Base-by-base conservation (phyloP, 2,888 invertebrate species). In the Xylocampa areola region DNA sequence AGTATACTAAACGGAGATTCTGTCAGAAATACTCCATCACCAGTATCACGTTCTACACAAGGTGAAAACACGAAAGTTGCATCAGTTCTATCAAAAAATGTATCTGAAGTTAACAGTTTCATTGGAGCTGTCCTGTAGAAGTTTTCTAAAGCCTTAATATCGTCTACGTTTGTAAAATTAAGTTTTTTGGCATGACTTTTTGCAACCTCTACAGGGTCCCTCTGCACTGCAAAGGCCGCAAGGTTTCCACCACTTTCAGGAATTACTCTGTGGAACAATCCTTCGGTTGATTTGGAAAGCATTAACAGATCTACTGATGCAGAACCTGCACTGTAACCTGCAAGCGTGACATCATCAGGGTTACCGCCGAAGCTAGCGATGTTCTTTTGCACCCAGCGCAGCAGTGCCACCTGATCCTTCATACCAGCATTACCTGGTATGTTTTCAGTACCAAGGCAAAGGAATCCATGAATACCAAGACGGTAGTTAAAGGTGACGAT, bases 361-460 rank as follows among this genome's bases (percentile, higher is more conserved):
- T 88, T 84, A 4, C 87, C 88, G 0, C 88, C 85, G 19, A 83
- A 88, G 7, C 49, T 77, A 0, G 75, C 82, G 2, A 88, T 88
- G 37, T 88, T 86, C 10, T 76, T 73, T 11, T 83, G 67, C 2
- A 88, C 84, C 88, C 88, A 88, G 0, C 78, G 79, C 10, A 88
- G 54, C 0, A 82, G 51, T 0, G 84, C 82, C 1, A 88, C 71
- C 55, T 85, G 85, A 33, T 88, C 87, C 54, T 88, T 88, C 71
- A 88, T 68, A 0, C 88, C 87, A 7, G 87, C 88, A 44, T 88
- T 88, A 0, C 88, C 88, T 1, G 87, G 87, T 0, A 39, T 71
- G 35, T 74, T 75, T 14, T 78, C 52, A 1, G 86, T 86, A 1
- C 85, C 83, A 0, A 86, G 66, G 50, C 84, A 84, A 1, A 86